Conservation (phyloP, 1,140 invertebrate genomes). For the Lasioglossum albipes region DNA sequence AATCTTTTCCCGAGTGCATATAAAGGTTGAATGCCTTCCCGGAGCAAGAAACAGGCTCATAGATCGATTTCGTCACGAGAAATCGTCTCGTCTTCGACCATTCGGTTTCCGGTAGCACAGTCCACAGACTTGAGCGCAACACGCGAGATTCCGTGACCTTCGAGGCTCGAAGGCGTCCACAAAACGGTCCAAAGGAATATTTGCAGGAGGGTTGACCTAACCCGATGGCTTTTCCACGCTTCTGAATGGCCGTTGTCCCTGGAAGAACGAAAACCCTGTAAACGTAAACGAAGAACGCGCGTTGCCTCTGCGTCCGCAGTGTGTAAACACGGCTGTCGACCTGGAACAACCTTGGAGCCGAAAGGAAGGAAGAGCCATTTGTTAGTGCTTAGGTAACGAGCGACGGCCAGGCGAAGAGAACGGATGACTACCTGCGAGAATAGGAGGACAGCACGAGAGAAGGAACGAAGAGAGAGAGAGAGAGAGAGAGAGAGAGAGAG, state of each 20-base stretch:
- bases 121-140: no score
- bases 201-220: slow-evolving; percentile 21
- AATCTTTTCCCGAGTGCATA: no score
- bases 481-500: no score
- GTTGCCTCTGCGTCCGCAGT: slow-evolving; percentile 44
- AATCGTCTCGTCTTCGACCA: no score
- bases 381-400: slow-evolving; percentile 62
- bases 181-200: slow-evolving; percentile 33
- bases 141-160: slow-evolving; percentile 15
- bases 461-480: no score
- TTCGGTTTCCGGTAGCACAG: background rate
- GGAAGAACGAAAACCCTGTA: slow-evolving; percentile 46
- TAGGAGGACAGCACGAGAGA: background rate
- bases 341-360: slow-evolving; percentile 55
- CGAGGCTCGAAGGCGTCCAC: background rate
- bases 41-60: no score
- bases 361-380: slow-evolving; percentile 61
- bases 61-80: no score
- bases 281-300: slow-evolving; percentile 58
- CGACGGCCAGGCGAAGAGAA: background rate
- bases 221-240: slow-evolving; percentile 25
- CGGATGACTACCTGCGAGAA: background rate
- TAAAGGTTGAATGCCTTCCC: no score
- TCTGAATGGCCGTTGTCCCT: slow-evolving; percentile 52
- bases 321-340: slow-evolving; percentile 52